Conservation (phyloP, 2,888 invertebrate species). For the Hirtodrosophila confusa region DNA sequence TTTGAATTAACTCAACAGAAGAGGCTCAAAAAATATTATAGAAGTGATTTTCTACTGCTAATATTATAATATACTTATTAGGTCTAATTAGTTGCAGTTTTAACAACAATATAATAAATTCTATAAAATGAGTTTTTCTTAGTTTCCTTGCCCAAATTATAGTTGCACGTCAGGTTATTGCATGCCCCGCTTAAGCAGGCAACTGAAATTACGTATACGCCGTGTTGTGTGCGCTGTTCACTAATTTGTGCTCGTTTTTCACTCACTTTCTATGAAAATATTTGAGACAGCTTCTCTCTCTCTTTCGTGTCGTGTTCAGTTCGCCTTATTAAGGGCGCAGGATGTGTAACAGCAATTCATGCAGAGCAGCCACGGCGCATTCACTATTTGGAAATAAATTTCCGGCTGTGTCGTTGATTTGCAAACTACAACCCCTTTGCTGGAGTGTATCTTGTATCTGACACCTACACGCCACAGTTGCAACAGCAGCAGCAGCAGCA, state of each 20-base stretch:
- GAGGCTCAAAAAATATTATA: too few relatives aligned
- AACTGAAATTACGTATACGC: constrained; percentile 49
- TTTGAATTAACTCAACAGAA: too few relatives aligned
- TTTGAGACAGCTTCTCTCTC: not conserved
- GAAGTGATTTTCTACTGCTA: too few relatives aligned
- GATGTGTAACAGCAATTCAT: constrained; percentile 39
- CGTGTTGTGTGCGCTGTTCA: constrained; percentile 44
- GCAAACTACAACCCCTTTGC: constrained; percentile 38
- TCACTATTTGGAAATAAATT: constrained; percentile 76
- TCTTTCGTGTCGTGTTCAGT: constrained; percentile 22
- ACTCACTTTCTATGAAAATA: constrained; percentile 28
- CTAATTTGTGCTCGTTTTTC: constrained; percentile 51
- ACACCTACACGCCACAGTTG: constrained; percentile 58
- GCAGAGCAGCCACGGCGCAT: constrained; percentile 39
- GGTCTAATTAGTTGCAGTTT: too few relatives aligned
- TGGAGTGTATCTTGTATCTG: constrained; percentile 53
- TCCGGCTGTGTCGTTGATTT: constrained; percentile 75
- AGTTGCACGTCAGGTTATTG: constrained; percentile 33
- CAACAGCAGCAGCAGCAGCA: constrained; percentile 3
- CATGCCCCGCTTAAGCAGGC: constrained; percentile 20
- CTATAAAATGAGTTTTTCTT: too few relatives aligned
- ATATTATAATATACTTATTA: too few relatives aligned
- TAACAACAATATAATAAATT: too few relatives aligned
- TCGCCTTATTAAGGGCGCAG: constrained; percentile 60
- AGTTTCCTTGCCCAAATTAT: constrained; percentile 18